phyloP scores from a whole-genome alignment of 2,113 vertebrate species.

The Ictalurus furcatus region DNA sequence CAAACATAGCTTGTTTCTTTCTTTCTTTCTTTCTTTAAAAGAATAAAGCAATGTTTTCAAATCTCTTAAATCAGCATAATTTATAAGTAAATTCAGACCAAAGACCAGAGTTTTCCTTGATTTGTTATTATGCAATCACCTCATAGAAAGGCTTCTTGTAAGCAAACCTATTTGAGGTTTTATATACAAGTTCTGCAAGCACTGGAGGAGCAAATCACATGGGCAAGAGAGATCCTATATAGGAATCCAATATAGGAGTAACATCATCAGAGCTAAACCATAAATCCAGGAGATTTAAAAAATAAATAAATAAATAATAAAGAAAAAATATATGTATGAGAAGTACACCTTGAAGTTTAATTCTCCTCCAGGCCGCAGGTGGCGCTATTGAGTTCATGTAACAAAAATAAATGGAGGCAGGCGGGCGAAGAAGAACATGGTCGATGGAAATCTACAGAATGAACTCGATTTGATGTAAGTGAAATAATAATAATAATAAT shows the following conservation, averaged over 20 bases:
- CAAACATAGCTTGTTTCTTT: too few relatives aligned
- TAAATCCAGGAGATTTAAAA: neutral
- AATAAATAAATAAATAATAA: neutral
- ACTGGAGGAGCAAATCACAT: neutral
- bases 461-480: conserved; percentile 47
- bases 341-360: neutral
- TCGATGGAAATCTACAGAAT: conserved; percentile 30
- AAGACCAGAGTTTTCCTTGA: too few relatives aligned
- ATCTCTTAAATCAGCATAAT: too few relatives aligned
- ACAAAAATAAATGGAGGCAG: neutral
- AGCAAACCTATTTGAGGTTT: too few relatives aligned
- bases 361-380: neutral
- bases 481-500: neutral
- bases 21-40: too few relatives aligned
- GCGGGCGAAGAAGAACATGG: conserved; percentile 25
- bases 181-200: neutral
- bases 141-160: too few relatives aligned
- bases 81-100: too few relatives aligned
- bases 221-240: neutral
- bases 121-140: too few relatives aligned
- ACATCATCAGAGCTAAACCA: neutral
- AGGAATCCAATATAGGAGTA: neutral
- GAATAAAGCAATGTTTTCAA: too few relatives aligned
- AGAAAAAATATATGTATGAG: too few relatives aligned
- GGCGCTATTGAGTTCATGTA: neutral